A percentile compares a stretch with the other conserved stretches of the same genome.
These are phyloP conservation scores for Labrus mixtus DNA, from an alignment of 2,113 vertebrate species.

Conservation along the genomic window DNA sequence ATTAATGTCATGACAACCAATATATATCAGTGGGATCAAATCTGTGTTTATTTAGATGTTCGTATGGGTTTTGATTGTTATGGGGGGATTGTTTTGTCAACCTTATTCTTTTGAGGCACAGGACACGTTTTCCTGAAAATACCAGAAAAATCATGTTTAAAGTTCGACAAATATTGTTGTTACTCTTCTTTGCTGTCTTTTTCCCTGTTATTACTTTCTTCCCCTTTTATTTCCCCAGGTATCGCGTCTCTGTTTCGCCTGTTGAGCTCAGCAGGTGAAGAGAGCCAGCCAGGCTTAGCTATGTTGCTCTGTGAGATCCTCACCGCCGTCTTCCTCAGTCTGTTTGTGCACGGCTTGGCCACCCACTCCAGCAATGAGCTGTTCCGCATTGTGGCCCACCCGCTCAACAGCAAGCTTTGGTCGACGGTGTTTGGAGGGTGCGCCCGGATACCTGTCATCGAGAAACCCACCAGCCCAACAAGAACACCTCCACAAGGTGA, in stretches of 20 bases:
- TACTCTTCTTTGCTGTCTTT: background rate
- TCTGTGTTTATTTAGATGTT: no score
- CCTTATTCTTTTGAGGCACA: no score
- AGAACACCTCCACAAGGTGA: slow-evolving; percentile 85
- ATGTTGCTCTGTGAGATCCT: slow-evolving; percentile 96
- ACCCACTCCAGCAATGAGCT: slow-evolving; percentile 96
- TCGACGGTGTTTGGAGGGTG: slow-evolving; percentile 94
- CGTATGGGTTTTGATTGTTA: no score
- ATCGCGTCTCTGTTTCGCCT: slow-evolving; percentile 87
- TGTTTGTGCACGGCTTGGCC: slow-evolving; percentile 96
- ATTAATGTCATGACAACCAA: no score
- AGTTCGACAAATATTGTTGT: no score
- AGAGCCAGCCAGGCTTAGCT: slow-evolving; percentile 91
- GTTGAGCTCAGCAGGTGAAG: slow-evolving; percentile 92
- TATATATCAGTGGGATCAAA: no score
- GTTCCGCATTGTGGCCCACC: slow-evolving; percentile 93
- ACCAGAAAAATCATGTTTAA: background rate
- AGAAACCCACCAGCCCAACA: slow-evolving; percentile 77
- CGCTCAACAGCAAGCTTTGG: slow-evolving; percentile 95
- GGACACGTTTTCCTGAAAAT: background rate
- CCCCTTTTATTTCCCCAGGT: slow-evolving; percentile 76
- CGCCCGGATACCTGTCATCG: slow-evolving; percentile 79
- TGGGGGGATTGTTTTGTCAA: no score
- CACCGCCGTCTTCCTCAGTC: slow-evolving; percentile 94
- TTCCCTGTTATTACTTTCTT: background rate